Percentiles rank a stretch among this genome's conserved stretches.
These are phyloP conservation scores for Cossypha dichroa DNA, from an alignment of 2,797 vertebrate species.

Conservation along the genomic window DNA sequence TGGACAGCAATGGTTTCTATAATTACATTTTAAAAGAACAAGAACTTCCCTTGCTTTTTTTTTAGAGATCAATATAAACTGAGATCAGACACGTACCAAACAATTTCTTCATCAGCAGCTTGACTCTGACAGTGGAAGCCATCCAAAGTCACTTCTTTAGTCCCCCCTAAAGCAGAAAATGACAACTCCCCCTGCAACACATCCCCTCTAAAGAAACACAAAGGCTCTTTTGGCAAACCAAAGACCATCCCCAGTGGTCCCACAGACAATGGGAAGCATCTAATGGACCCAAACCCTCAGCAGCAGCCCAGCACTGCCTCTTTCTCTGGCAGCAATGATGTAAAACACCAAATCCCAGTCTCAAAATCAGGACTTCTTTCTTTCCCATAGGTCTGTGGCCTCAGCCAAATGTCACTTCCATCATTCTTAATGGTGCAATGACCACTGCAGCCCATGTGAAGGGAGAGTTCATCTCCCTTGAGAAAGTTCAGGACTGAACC, in stretches of 20 bases:
- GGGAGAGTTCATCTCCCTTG: background rate
- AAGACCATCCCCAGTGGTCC: background rate
- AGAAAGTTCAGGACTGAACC: background rate
- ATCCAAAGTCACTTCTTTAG: background rate
- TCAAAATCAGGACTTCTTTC: background rate
- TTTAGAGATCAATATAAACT: background rate
- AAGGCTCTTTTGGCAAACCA: background rate
- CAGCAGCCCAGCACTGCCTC: background rate
- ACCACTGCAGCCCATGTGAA: background rate
- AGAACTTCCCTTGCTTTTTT: background rate
- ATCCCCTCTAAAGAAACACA: background rate
- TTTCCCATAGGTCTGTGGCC: background rate
- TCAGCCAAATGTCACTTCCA: background rate
- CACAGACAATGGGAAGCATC: background rate
- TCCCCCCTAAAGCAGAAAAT: conserved; percentile 21
- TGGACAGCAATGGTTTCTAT: background rate
- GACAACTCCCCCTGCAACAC: background rate
- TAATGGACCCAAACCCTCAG: background rate
- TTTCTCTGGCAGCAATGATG: background rate
- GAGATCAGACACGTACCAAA: background rate
- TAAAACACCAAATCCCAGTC: background rate
- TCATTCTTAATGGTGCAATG: accelerated
- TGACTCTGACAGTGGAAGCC: background rate
- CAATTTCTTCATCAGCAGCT: background rate
- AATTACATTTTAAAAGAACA: background rate